Conservation (phyloP, 2,113 vertebrate genomes). For the Acanthisitta chloris region DNA sequence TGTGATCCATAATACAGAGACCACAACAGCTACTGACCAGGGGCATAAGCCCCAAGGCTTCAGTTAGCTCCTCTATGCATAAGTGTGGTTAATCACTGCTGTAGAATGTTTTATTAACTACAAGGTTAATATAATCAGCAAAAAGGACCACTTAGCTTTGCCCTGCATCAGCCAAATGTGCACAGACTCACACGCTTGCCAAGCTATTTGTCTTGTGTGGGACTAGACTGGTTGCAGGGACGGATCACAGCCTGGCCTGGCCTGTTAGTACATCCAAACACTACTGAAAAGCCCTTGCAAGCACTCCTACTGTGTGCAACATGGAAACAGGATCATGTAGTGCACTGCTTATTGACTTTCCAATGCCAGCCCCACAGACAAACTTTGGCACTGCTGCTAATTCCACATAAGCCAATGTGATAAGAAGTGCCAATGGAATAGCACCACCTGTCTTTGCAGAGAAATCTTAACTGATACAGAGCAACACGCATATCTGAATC, state of each 20-base stretch:
- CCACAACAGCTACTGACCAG: background rate
- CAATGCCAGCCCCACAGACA: background rate
- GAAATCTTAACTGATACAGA: background rate
- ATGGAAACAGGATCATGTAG: rapidly evolving
- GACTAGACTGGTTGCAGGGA: background rate
- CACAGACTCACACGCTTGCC: background rate
- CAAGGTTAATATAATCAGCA: background rate
- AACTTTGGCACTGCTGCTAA: background rate
- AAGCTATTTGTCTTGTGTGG: background rate
- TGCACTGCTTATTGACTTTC: background rate
- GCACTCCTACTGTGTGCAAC: background rate
- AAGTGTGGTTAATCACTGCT: background rate
- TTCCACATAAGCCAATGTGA: background rate
- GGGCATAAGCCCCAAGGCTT: background rate
- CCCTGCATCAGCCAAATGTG: background rate
- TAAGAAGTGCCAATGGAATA: background rate
- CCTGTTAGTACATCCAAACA: background rate
- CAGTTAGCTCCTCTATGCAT: background rate
- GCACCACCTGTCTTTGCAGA: background rate
- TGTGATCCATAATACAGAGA: background rate
- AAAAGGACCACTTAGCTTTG: background rate
- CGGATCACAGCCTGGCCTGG: background rate
- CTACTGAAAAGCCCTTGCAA: background rate
- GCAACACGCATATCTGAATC: rapidly evolving
- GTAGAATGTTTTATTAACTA: background rate